Percentiles rank a stretch among this genome's conserved stretches.
phyloP scores from a whole-genome alignment of 2,113 vertebrate genomes.

The Alethe castanea region DNA sequence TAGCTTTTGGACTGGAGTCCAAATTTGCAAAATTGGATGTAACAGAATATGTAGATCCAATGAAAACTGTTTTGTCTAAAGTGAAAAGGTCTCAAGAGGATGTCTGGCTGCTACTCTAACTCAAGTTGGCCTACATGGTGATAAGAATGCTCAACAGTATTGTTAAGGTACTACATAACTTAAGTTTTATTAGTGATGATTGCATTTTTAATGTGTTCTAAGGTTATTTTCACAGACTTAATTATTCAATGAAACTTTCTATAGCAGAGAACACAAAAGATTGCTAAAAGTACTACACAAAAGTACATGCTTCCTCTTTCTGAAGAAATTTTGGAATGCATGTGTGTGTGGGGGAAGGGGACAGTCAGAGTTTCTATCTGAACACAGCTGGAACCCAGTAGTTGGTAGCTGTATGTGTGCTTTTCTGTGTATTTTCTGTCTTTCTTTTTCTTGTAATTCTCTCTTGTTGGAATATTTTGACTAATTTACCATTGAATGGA shows the following conservation, averaged over 20 bases:
- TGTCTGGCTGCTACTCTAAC: background rate
- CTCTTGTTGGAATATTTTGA: background rate
- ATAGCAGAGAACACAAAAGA: background rate
- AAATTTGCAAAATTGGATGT: background rate
- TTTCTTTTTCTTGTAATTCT: no score
- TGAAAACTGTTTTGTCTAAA: background rate
- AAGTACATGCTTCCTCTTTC: background rate
- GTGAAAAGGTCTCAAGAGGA: background rate
- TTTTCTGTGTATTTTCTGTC: no score
- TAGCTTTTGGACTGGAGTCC: background rate
- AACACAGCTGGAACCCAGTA: no score
- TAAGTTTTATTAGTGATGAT: background rate
- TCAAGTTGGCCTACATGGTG: background rate
- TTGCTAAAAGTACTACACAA: background rate
- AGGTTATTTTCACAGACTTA: background rate
- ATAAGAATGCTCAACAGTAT: background rate
- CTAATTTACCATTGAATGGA: fast-evolving
- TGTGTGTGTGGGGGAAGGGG: no score
- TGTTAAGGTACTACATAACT: background rate
- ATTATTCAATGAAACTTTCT: background rate
- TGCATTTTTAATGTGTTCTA: background rate
- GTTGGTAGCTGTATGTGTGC: no score
- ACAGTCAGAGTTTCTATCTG: no score
- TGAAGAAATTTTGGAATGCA: background rate
- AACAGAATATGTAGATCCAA: background rate